Evolutionary conservation across 2,113 vertebrate genomes (phyloP).

Genomic region (Laterallus jamaicensis): DNA sequence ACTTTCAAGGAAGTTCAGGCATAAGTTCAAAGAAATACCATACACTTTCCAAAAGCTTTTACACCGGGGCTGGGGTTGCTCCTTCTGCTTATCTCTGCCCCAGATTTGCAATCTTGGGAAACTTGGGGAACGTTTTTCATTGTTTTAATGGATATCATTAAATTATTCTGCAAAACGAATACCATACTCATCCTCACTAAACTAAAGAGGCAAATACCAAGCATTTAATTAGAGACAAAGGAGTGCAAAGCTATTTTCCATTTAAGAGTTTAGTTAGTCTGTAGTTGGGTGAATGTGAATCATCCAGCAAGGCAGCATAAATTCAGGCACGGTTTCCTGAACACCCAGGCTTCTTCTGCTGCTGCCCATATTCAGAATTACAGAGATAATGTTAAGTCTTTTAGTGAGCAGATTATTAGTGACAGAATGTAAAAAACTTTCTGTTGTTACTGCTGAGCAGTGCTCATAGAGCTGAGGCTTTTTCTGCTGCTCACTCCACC

Average conservation of each 20-base stretch:
- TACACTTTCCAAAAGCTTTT: neutral
- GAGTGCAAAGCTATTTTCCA: neutral
- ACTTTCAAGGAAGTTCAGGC: neutral
- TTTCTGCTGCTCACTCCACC: no score
- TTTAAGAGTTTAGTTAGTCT: neutral
- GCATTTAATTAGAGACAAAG: neutral
- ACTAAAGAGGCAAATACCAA: neutral
- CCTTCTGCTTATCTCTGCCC: neutral
- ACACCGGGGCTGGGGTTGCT: neutral
- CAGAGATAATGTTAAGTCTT: neutral
- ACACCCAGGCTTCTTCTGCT: neutral
- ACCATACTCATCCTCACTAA: neutral
- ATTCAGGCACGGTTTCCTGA: neutral
- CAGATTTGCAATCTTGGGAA: neutral
- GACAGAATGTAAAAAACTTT: neutral
- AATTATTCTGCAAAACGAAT: neutral
- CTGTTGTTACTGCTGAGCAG: no score
- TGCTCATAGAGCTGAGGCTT: no score
- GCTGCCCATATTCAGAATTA: neutral
- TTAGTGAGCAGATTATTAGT: neutral
- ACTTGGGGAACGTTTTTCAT: neutral
- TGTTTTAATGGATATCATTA: neutral
- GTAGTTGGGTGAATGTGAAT: neutral
- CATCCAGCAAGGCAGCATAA: neutral
- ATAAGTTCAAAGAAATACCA: neutral